A percentile compares a stretch with the other conserved stretches of the same genome.
Conservation (phyloP, 2,888 invertebrate genomes). For the Melitaea athalia region DNA sequence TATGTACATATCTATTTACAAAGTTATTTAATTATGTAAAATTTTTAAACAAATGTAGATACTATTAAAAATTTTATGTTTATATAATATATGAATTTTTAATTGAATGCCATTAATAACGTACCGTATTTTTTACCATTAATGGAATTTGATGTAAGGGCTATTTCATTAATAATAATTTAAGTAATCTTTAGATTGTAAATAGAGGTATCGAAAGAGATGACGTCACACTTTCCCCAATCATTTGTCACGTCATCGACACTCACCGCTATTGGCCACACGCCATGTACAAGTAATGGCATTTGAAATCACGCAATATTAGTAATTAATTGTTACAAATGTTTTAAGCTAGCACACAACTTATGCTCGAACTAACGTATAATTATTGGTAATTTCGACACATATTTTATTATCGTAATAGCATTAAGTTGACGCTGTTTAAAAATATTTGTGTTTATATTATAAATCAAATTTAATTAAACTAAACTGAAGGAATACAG, state of each 20-base stretch:
- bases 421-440: not conserved
- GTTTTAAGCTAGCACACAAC: not conserved
- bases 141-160: not conserved
- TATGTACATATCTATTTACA: no score
- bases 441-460: not conserved
- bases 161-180: not conserved
- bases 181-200: slow-evolving; percentile 11
- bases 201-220: slow-evolving; percentile 17
- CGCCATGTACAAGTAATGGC: slow-evolving; percentile 27
- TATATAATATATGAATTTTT: no score
- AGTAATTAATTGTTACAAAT: slow-evolving; percentile 20
- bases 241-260: slow-evolving; percentile 31
- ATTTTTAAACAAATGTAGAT: no score
- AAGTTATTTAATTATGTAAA: no score
- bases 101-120: no score
- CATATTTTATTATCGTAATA: not conserved
- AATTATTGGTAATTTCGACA: not conserved
- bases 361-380: not conserved
- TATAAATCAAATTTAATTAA: no score
- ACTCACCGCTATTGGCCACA: slow-evolving; percentile 23
- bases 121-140: no score
- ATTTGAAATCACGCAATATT: slow-evolving; percentile 17
- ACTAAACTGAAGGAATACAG: no score
- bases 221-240: slow-evolving; percentile 21
- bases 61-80: no score